Conservation (phyloP, 2,797 vertebrate genomes). For the Florisuga fusca region DNA sequence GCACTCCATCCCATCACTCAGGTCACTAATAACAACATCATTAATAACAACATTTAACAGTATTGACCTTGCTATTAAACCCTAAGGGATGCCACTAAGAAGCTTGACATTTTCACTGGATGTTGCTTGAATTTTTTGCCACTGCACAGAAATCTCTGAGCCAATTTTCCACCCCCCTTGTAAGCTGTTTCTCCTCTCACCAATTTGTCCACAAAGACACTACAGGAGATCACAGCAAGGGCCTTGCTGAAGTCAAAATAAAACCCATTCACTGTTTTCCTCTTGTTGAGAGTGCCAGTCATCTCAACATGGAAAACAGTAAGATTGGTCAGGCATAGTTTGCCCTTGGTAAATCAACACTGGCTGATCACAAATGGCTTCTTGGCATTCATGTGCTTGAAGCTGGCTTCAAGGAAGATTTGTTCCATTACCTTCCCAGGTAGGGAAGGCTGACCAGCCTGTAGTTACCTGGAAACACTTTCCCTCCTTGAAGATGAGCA, state of each 20-base stretch:
- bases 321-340: background rate
- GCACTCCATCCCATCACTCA: background rate
- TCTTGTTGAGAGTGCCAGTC: background rate
- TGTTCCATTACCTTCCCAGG: background rate
- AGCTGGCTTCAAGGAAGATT: background rate
- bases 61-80: background rate
- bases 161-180: background rate
- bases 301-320: background rate
- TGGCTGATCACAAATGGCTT: background rate
- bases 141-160: background rate
- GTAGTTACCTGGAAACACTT: background rate
- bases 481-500: background rate
- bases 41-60: background rate
- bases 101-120: background rate
- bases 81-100: background rate
- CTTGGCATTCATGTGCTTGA: background rate
- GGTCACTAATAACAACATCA: background rate
- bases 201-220: background rate
- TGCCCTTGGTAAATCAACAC: background rate
- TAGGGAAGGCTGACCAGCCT: background rate
- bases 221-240: background rate
- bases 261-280: background rate
- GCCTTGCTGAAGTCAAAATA: background rate
- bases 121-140: background rate
- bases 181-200: background rate